Conservation (phyloP, 1,140 invertebrate species). For the Euglossa dilemma region DNA sequence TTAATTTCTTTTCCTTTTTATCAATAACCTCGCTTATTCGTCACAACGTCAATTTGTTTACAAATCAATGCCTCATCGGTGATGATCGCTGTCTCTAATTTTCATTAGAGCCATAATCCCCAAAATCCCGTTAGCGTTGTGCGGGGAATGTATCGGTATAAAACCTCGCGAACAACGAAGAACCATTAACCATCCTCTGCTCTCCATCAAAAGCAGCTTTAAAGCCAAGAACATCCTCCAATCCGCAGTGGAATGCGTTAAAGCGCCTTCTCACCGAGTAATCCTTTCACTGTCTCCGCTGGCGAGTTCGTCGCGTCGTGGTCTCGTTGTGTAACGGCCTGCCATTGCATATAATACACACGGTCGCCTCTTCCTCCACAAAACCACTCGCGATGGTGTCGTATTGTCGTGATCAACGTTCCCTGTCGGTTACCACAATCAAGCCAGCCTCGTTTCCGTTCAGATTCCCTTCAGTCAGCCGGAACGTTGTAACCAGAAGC, state of each 20-base stretch:
- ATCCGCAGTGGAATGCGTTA: constrained; percentile 36
- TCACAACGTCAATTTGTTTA: too few species aligned
- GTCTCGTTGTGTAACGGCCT: constrained; percentile 40
- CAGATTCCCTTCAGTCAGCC: not conserved
- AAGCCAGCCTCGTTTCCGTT: not conserved
- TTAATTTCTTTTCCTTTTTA: too few species aligned
- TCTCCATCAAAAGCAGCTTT: not conserved
- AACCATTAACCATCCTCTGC: not conserved
- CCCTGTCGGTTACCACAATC: constrained; percentile 21
- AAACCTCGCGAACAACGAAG: not conserved
- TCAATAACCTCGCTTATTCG: too few species aligned
- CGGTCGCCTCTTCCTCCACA: constrained; percentile 29
- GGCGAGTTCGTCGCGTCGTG: not conserved
- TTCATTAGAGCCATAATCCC: too few species aligned
- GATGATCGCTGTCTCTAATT: too few species aligned
- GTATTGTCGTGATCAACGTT: constrained; percentile 21
- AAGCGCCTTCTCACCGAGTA: not conserved
- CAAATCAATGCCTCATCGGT: too few species aligned
- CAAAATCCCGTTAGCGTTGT: too few species aligned
- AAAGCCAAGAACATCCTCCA: not conserved
- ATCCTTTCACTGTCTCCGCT: constrained; percentile 24
- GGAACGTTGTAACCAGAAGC: not conserved
- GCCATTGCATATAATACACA: constrained; percentile 33
- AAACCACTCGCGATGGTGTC: constrained; percentile 35
- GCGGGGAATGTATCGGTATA: too few species aligned